Percentiles rank a stretch among this genome's conserved stretches.
Conservation (phyloP, 2,113 vertebrate species). For the Cyprinus carpio region DNA sequence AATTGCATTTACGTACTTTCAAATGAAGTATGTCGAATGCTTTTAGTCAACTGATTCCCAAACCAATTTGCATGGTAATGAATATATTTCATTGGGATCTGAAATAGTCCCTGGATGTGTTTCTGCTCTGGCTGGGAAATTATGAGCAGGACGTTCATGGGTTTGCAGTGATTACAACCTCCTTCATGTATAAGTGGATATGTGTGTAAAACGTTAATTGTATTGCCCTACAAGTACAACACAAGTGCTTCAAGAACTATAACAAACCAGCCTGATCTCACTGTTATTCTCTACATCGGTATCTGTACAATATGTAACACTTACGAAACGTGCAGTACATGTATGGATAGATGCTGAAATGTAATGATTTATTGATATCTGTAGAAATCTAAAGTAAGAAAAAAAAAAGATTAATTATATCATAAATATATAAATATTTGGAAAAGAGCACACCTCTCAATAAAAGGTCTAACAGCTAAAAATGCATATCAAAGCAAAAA, state of each 20-base stretch:
- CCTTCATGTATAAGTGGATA: slow-evolving; percentile 63
- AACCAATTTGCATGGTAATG: slow-evolving; percentile 83
- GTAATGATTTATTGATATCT: background rate
- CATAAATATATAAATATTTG: too few species aligned
- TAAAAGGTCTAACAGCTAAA: too few species aligned
- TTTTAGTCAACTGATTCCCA: slow-evolving; percentile 75
- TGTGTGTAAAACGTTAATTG: slow-evolving; percentile 48
- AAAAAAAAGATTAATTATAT: too few species aligned
- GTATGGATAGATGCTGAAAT: background rate
- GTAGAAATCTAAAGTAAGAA: background rate
- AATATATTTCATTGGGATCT: slow-evolving; percentile 76
- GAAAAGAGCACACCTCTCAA: too few species aligned
- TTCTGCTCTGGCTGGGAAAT: slow-evolving; percentile 63
- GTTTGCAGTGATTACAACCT: slow-evolving; percentile 62
- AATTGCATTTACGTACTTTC: slow-evolving; percentile 82
- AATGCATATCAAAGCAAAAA: too few species aligned
- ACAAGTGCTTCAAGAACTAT: background rate
- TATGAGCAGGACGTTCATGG: slow-evolving; percentile 60
- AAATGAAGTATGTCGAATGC: slow-evolving; percentile 78
- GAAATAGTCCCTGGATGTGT: slow-evolving; percentile 67
- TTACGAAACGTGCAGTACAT: background rate
- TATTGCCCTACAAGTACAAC: slow-evolving; percentile 15
- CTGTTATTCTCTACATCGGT: background rate
- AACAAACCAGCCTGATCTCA: background rate
- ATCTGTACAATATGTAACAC: background rate